Conservation (phyloP, 2,797 vertebrate genomes). For the Catostomus latipinnis region DNA sequence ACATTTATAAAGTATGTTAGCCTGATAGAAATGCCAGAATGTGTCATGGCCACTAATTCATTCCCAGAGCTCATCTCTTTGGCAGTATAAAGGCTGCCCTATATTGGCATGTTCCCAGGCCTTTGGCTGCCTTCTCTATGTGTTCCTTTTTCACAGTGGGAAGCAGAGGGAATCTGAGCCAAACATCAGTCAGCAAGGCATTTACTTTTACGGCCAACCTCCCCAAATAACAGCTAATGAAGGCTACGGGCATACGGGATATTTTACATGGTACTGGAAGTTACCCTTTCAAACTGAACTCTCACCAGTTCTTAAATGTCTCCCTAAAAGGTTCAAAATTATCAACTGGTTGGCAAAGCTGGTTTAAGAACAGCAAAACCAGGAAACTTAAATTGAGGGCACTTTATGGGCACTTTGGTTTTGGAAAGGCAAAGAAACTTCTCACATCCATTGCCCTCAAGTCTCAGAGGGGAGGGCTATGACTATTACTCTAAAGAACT, state of each 20-base stretch:
- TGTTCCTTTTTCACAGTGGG: constrained; percentile 34
- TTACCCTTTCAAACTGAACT: too few relatives aligned
- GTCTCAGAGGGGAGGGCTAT: constrained; percentile 24
- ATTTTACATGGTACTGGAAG: constrained; percentile 1
- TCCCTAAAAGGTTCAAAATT: background rate
- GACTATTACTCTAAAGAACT: constrained; percentile 55
- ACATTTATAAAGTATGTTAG: constrained; percentile 14
- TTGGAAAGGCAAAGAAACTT: constrained; percentile 65
- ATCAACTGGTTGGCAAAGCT: background rate
- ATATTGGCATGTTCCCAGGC: constrained; percentile 20
- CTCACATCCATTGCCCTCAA: constrained; percentile 58
- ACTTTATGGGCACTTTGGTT: constrained; percentile 57
- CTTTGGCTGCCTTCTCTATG: constrained; percentile 26
- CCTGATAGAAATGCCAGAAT: constrained; percentile 22
- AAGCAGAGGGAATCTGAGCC: constrained; percentile 57
- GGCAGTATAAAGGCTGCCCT: constrained; percentile 10
- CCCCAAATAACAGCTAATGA: constrained; percentile 62
- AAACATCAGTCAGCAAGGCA: constrained; percentile 70
- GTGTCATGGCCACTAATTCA: background rate
- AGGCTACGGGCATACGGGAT: constrained; percentile 30
- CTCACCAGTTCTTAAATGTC: background rate
- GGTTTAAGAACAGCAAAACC: background rate
- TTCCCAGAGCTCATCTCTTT: constrained; percentile 4
- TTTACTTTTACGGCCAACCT: constrained; percentile 65
- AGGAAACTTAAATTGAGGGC: background rate